Evolutionary conservation across 2,888 invertebrate genomes (phyloP), one percentile per base, ranked within the genome.

Genomic region (Tipula unca): DNA sequence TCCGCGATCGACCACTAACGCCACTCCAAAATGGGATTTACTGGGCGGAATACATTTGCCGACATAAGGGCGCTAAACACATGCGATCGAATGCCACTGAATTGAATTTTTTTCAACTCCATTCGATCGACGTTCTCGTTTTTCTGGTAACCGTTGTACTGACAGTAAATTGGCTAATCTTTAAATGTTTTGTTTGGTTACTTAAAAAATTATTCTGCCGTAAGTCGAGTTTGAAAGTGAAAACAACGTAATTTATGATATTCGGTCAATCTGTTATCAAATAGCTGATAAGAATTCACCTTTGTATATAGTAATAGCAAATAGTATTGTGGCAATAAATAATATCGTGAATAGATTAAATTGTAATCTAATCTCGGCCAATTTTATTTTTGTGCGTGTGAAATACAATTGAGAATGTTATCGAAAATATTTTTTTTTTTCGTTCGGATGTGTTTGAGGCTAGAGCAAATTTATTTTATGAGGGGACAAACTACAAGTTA

Each of bases 41-140:
- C 88, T 92, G 92, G 92, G 89, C 92, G 39, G 92, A 92, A 87
- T 92, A 92, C 87, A 90, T 92, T 0, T 89, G 92, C 5, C 89
- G 92, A 85, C 88, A 92, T 87, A 91, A 91, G 85, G 92, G 92
- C 35, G 91, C 91, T 0, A 88, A 89, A 1, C 90, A 89, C 86
- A 89, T 92, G 87, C 92, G 90, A 86, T 92, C 90, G 87, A 91
- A 91, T 17, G 91, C 91, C 0, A 86, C 89, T 25, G 87, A 90
- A 29, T 86, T 92, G 36, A 90, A 88, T 86, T 91, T 91, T 91
- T 54, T 90, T 4, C 90, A 89, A 0, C 90, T 90, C 86, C 89
- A 87, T 39, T 91, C 92, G 91, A 14, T 92, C 29, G 92, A 92
- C 87, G 90, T 92, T 14, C 32, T 83, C 83, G 32, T n/a, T 8